Conservation (phyloP, 1,140 invertebrate genomes). For the Cryptotermes secundus region DNA sequence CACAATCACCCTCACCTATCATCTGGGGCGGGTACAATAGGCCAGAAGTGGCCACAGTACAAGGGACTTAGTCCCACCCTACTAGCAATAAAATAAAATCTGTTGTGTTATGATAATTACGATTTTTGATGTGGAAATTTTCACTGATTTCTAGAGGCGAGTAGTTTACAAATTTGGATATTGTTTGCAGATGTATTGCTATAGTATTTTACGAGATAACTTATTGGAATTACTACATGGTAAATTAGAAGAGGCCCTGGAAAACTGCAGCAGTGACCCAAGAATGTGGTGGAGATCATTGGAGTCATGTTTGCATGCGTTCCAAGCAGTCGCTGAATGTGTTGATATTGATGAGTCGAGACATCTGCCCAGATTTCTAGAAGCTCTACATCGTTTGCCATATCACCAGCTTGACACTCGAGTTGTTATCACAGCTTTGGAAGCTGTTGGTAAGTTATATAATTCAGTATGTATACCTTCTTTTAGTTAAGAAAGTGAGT, state of each 20-base stretch:
- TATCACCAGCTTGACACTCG: slow-evolving; percentile 59
- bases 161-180: background rate
- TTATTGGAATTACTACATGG: slow-evolving; percentile 64
- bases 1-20: no score
- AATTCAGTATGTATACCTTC: background rate
- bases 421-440: slow-evolving; percentile 66
- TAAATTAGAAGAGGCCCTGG: slow-evolving; percentile 55
- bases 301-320: slow-evolving; percentile 80
- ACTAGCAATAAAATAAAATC: no score
- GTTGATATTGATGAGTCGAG: slow-evolving; percentile 62
- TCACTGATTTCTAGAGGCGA: background rate
- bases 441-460: slow-evolving; percentile 62
- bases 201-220: slow-evolving; percentile 69
- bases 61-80: no score
- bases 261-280: slow-evolving; percentile 49
- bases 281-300: slow-evolving; percentile 61
- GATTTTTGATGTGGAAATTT: no score
- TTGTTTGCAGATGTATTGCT: slow-evolving; percentile 73
- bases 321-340: slow-evolving; percentile 76
- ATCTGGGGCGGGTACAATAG: no score
- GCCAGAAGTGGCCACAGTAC: no score
- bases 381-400: slow-evolving; percentile 62
- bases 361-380: slow-evolving; percentile 65
- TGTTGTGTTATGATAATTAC: no score
- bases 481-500: no score